Base-by-base conservation (phyloP, 2,888 invertebrate genomes). In the Macaria liturata region DNA sequence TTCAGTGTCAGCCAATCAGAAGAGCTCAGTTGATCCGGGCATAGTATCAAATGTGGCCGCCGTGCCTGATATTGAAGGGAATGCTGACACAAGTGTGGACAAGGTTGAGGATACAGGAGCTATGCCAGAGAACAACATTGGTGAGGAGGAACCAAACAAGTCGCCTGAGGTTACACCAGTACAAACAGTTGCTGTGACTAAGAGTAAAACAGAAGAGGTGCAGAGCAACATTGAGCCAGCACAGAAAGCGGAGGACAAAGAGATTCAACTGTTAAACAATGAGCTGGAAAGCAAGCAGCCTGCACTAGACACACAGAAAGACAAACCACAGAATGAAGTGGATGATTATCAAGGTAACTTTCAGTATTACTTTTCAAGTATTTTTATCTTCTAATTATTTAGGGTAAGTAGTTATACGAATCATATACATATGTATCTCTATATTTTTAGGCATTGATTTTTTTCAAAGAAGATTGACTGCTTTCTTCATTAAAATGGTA, bases 321-420 rank as follows among this genome's bases (percentile, higher is more conserved):
- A 20, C 5, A 70, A 71, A 39, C 52, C 45, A 32, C 60, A 46
- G 20, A 62, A 60, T 46, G 63, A 65, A 44, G 64, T 66, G 32
- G 58, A 57, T n/a, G 69, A 80, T 7, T 78, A 79, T 56, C 65
- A 54, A 67, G 74, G 75, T 74, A 64, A 58, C 43, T 20, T 20
- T 20, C 20, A 20, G 20, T 20, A 20, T 20, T 20, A 20, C 20
- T 2, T 20, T 20, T 20, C 2, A 20, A 20, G 20, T 20, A 20
- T 20, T 20, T 20, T 20, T 20, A 20, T 20, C 1, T 20, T n/a
- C n/a, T n/a, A n/a, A 20, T 20, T 20, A 20, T 20, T 20, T 20
- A 20, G 20, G 20, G 20, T 20, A 20, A 20, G 20, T 20, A 20
- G 20, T 20, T 20, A 20, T 20, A 20, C 2, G 20, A 20, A 20